Evolutionary conservation across 2,888 invertebrate genomes (phyloP), one percentile per base, ranked within the genome.

Genomic region (Lasioglossum pauxillum): DNA sequence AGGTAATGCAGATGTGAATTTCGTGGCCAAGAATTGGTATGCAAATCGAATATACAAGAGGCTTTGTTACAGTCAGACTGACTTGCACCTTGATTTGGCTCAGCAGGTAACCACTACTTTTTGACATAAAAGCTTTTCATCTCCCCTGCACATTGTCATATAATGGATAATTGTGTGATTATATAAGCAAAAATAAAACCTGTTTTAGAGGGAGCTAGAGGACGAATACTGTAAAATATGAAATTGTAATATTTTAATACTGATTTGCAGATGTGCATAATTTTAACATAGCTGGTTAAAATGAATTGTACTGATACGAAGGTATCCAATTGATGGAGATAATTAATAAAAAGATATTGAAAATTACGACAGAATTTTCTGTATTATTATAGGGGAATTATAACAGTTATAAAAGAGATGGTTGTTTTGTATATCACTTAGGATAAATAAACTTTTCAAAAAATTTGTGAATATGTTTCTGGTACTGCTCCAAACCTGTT

Each of bases 351-450:
- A 91, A 92, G 94, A 93, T 93, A 94, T 94, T 94, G 93, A 94
- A 93, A 94, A 95, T 95, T 95, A 95, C 95, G 94, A 94, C 94
- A 94, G 93, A 94, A 93, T 95, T 96, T 96, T 96, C 96, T 96
- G 96, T 96, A 95, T 96, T 96, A 96, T 95, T 95, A 95, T 95
- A 95, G 96, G 95, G 90, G 95, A 95, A 95, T 94, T 93, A 93
- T 94, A 93, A 94, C 94, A 94, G 94, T 95, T 94, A 94, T 75
- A 93, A 93, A 95, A 95, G 95, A 96, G 95, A 96, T 96, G 96
- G 96, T 96, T 96, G 96, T 96, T 96, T 96, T 96, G 96, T 96
- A 96, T 95, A 94, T 96, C 96, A 96, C 95, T 96, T 96, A 96
- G 96, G 96, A 95, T 95, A 96, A 96, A 96, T 96, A 96, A 96